Base-by-base conservation (phyloP, 2,888 invertebrate species). In the Anarsia innoxiella region DNA sequence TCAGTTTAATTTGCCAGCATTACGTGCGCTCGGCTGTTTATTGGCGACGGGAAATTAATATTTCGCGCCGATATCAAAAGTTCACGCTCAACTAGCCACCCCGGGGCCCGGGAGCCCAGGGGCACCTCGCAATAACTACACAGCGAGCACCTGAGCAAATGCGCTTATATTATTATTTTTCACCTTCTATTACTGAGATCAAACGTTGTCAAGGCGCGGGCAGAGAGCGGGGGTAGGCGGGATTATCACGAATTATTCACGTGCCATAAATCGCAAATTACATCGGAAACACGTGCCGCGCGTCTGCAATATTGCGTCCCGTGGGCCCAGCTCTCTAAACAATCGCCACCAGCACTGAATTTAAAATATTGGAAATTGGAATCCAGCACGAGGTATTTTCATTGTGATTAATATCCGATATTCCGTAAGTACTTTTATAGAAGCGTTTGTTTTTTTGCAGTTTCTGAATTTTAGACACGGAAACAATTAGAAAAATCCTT, bases 81-180 rank as follows among this genome's bases (percentile, higher is more conserved):
- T 79, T 82, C 68, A 78, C 82, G 82, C 83, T 82, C 80, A 78
- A 80, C 83, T 82, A 78, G 66, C 66, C 74, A 74, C 79, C 80
- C 73, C 67, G 53, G 49, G 64, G 23, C 6, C 27, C 1, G 11
- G 25, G 35, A 16, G 34, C 35, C 19, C 19, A 19, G 4, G 14
- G 45, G 65, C 66, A 66, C 6, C 3, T 62, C 68, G 67, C 67
- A 73, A 71, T 76, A 74, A 77, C 76, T 75, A 75, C 64, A 65
- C 61, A 11, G 2, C 23, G 27, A 37, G 52, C 79, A 79, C 76
- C 77, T 80, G 75, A 76, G 57, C 56, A 72, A 80, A 78, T 80
- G 68, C 72, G 78, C 79, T 80, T 79, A 77, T 70, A 78, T 76
- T 74, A 72, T 71, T 72, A 74, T 71, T 77, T 79, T 78, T 76